Evolutionary conservation across 2,113 vertebrate genomes (phyloP).

Genomic region (Rousettus leschenaultii): DNA sequence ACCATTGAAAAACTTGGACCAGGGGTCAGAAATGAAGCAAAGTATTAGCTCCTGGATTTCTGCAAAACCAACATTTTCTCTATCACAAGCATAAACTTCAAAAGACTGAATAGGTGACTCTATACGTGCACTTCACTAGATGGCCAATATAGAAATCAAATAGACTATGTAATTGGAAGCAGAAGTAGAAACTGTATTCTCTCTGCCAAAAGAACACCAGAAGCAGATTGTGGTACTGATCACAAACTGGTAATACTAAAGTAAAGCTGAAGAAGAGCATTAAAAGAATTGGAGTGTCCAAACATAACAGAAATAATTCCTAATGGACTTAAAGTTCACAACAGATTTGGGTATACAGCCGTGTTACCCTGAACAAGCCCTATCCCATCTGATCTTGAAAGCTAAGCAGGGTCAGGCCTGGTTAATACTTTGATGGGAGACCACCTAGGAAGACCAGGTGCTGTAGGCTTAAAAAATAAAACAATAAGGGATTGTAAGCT

Average conservation of each 20-base stretch:
- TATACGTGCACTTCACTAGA: background rate
- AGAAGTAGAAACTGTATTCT: background rate
- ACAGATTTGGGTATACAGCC: background rate
- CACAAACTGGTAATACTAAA: background rate
- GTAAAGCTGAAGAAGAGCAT: background rate
- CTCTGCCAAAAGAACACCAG: background rate
- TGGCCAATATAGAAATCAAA: background rate
- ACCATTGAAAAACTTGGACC: background rate
- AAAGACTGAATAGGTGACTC: background rate
- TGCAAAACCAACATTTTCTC: background rate
- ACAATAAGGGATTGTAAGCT: no score
- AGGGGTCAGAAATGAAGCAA: background rate
- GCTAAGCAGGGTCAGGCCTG: no score
- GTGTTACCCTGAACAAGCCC: no score
- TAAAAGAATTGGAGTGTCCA: background rate
- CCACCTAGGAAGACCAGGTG: no score
- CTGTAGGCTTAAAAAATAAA: no score
- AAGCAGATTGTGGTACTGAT: background rate
- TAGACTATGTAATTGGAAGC: background rate
- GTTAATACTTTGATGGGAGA: no score
- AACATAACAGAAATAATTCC: background rate
- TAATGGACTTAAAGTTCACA: background rate
- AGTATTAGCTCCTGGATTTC: background rate
- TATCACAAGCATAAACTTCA: background rate
- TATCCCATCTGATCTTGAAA: no score